These are phyloP conservation scores for Hipparchia sbordonii DNA, from an alignment of 2,888 invertebrate genomes.

Conservation along the genomic window DNA sequence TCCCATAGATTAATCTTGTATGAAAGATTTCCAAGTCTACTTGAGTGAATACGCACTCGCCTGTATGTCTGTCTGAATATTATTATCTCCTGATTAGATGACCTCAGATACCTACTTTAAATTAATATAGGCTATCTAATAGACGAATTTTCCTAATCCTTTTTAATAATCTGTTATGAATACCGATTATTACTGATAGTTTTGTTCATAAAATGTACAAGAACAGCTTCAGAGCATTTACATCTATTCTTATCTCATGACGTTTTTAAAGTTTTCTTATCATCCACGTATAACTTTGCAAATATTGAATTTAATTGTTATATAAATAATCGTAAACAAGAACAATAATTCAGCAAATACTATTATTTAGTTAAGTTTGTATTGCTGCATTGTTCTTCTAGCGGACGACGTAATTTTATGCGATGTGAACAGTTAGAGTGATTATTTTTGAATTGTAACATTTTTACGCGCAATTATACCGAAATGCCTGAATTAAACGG, in stretches of 20 bases:
- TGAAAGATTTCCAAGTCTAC: too few species aligned
- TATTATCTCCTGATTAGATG: too few species aligned
- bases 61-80: too few species aligned
- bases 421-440: constrained; percentile 32
- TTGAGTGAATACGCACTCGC: too few species aligned
- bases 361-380: constrained; percentile 46
- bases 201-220: too few species aligned
- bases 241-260: constrained; percentile 23
- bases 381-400: constrained; percentile 31
- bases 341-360: constrained; percentile 45
- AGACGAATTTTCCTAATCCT: too few species aligned
- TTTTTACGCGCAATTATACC: not conserved
- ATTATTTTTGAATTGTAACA: constrained; percentile 4
- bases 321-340: constrained; percentile 47
- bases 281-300: constrained; percentile 50
- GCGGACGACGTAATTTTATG: constrained; percentile 33
- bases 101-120: too few species aligned
- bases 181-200: too few species aligned
- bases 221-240: not conserved
- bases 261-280: constrained; percentile 47
- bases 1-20: not conserved
- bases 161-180: too few species aligned
- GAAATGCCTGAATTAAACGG: constrained; percentile 36
- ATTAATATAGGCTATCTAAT: too few species aligned
- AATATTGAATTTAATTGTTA: constrained; percentile 55